Percentiles rank a stretch among this genome's conserved stretches.
These are phyloP conservation scores for Poeciliopsis retropinna DNA, from an alignment of 2,113 vertebrate species.

Conservation along the genomic window DNA sequence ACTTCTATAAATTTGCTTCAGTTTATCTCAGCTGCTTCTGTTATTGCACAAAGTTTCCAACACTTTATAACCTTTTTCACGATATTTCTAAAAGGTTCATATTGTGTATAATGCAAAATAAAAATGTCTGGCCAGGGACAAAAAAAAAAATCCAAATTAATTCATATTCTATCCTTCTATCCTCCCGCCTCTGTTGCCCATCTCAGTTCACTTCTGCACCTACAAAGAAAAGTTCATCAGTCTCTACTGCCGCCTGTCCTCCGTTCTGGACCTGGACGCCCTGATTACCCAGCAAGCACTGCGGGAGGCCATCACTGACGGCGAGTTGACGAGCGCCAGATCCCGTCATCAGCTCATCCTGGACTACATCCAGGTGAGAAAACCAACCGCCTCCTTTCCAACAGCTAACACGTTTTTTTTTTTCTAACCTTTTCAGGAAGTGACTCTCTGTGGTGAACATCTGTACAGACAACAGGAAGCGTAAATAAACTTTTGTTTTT, in stretches of 20 bases:
- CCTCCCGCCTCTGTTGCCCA: not conserved
- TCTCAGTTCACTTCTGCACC: conserved; percentile 94
- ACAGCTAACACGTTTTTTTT: not conserved
- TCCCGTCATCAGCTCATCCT: conserved; percentile 93
- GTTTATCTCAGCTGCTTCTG: too few relatives aligned
- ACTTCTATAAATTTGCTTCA: too few relatives aligned
- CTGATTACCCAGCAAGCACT: conserved; percentile 96
- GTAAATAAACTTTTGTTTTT: too few relatives aligned
- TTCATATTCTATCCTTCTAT: too few relatives aligned
- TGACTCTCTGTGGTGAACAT: not conserved
- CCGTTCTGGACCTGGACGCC: conserved; percentile 93
- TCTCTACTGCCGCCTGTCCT: conserved; percentile 96
- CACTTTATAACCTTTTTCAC: too few relatives aligned
- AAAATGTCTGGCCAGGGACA: too few relatives aligned
- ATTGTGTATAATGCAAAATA: too few relatives aligned
- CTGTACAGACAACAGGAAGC: not conserved
- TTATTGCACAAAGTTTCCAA: too few relatives aligned
- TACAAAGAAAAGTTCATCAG: conserved; percentile 97
- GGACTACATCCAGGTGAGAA: conserved; percentile 92
- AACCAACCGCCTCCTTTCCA: not conserved
- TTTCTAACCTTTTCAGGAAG: too few relatives aligned
- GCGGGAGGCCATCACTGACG: conserved; percentile 94
- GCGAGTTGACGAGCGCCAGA: conserved; percentile 90
- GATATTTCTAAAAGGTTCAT: too few relatives aligned
- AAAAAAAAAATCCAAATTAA: too few relatives aligned